These are phyloP conservation scores for Macroramphosus scolopax DNA, from an alignment of 2,797 vertebrate species.

Conservation along the genomic window DNA sequence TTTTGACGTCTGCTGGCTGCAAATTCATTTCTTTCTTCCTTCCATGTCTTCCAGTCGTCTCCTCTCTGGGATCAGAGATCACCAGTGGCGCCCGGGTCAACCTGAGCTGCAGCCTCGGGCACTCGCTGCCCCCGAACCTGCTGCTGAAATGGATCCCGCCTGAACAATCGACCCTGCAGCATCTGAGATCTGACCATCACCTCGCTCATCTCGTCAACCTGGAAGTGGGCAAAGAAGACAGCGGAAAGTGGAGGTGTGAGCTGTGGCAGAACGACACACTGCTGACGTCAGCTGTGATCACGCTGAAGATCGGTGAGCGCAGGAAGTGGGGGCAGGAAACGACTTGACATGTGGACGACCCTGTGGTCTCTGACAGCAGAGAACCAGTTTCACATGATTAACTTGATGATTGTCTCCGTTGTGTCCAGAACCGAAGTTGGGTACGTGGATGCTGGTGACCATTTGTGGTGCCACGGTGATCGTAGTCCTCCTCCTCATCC, in stretches of 20 bases:
- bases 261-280: constrained; percentile 1
- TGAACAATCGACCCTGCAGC: accelerated
- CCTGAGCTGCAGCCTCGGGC: constrained; percentile 63
- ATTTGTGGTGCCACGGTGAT: constrained; percentile 50
- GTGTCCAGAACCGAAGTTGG: constrained; percentile 51
- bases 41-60: constrained; percentile 37
- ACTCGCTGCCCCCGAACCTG: constrained; percentile 17
- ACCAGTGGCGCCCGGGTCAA: constrained; percentile 61
- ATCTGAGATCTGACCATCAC: accelerated
- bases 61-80: constrained; percentile 20
- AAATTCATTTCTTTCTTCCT: not conserved
- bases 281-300: constrained; percentile 52
- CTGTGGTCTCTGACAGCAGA: constrained; percentile 25
- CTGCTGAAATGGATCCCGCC: constrained; percentile 56
- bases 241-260: constrained; percentile 66
- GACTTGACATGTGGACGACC: constrained; percentile 41
- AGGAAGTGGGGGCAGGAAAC: constrained; percentile 54
- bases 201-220: constrained; percentile 22
- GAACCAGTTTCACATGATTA: constrained; percentile 3
- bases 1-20: not conserved
- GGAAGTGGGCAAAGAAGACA: constrained; percentile 19
- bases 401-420: constrained; percentile 26
- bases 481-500: constrained; percentile 59
- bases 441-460: constrained; percentile 65
- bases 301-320: constrained; percentile 69